These are phyloP conservation scores for Battus philenor DNA, from an alignment of 1,140 invertebrate species.

Conservation along the genomic window DNA sequence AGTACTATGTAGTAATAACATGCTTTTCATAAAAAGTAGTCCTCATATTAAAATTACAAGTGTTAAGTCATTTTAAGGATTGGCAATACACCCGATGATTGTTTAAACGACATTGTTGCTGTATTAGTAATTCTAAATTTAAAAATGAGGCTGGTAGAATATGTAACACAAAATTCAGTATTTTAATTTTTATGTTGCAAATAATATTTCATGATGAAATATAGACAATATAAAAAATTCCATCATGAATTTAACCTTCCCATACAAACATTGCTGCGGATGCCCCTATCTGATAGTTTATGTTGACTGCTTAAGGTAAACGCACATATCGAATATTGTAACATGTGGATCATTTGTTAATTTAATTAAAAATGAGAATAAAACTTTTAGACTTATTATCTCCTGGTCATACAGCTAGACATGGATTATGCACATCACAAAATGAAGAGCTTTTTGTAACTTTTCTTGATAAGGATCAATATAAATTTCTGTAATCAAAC, in stretches of 20 bases:
- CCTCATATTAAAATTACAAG: constrained; percentile 39
- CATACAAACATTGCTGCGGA: constrained; percentile 52
- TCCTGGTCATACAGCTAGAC: too few species aligned
- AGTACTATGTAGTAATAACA: constrained; percentile 14
- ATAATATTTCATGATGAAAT: too few species aligned
- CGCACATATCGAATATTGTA: background rate
- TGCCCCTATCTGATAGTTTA: constrained; percentile 54
- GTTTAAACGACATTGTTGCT: constrained; percentile 10
- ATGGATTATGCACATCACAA: too few species aligned
- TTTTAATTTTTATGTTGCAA: constrained; percentile 16
- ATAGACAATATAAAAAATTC: too few species aligned
- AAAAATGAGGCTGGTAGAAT: constrained; percentile 35
- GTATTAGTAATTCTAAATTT: constrained; percentile 14
- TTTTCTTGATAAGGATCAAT: too few species aligned
- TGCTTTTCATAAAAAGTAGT: constrained; percentile 58
- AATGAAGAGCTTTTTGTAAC: too few species aligned
- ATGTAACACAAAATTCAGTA: constrained; percentile 20
- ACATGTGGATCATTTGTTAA: too few species aligned
- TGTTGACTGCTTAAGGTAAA: constrained; percentile 26
- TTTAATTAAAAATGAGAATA: constrained; percentile 14
- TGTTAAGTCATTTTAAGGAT: constrained; percentile 7
- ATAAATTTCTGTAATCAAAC: too few species aligned
- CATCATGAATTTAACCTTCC: too few species aligned
- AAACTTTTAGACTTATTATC: too few species aligned
- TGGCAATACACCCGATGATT: constrained; percentile 2